Percentiles rank a stretch among this genome's conserved stretches.
These are phyloP conservation scores for Lochmaea capreae DNA, from an alignment of 2,888 invertebrate genomes.

Conservation along the genomic window DNA sequence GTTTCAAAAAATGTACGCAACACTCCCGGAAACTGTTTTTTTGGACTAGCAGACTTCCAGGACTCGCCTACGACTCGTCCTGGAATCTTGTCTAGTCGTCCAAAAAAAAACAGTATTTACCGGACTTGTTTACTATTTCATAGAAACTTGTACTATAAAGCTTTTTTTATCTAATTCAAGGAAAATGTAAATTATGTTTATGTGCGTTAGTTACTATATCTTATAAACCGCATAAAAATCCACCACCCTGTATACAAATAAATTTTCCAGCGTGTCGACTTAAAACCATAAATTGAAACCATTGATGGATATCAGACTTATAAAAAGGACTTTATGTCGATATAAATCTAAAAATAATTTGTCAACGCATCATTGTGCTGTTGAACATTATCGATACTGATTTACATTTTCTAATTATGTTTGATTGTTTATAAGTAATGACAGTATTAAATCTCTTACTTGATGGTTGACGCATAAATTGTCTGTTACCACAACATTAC, in stretches of 20 bases:
- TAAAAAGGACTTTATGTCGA: constrained; percentile 28
- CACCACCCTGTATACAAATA: constrained; percentile 3
- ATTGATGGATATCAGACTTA: constrained; percentile 27
- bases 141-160: background rate
- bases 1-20: too few relatives aligned
- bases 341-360: constrained; percentile 30
- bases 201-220: background rate
- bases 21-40: too few relatives aligned
- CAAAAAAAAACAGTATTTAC: too few relatives aligned
- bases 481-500: background rate
- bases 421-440: background rate
- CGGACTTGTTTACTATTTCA: too few relatives aligned
- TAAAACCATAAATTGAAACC: constrained; percentile 22
- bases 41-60: too few relatives aligned
- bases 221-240: constrained; percentile 7
- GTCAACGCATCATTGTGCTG: constrained; percentile 16
- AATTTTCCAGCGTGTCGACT: constrained; percentile 21
- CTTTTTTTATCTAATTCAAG: background rate
- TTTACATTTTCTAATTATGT: constrained; percentile 24
- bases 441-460: background rate
- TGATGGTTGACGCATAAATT: background rate
- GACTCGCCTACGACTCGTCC: too few relatives aligned
- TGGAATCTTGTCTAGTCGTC: too few relatives aligned
- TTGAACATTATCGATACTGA: constrained; percentile 24
- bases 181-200: background rate